Percentiles rank a stretch among this genome's conserved stretches.
These are phyloP conservation scores for Ophonus ardosiacus DNA, from an alignment of 2,888 invertebrate genomes.

Conservation along the genomic window DNA sequence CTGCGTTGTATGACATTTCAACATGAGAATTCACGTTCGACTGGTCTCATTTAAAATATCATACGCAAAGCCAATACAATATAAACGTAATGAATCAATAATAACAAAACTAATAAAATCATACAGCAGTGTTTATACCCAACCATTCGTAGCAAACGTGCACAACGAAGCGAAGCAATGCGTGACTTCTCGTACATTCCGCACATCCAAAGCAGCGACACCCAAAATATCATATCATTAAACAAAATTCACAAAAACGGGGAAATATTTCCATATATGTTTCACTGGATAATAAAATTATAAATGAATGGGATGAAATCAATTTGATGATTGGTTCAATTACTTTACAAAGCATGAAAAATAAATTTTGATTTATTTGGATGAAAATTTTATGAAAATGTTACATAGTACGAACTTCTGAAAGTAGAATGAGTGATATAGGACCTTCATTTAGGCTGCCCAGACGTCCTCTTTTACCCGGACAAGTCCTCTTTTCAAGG, in stretches of 20 bases:
- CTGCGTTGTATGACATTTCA: not conserved
- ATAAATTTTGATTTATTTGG: too few relatives aligned
- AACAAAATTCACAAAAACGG: not conserved
- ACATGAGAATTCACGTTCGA: slow-evolving; percentile 12
- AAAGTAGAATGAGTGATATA: too few relatives aligned
- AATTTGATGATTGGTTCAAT: too few relatives aligned
- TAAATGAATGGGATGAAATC: too few relatives aligned
- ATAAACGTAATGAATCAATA: slow-evolving; percentile 55
- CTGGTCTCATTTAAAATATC: slow-evolving; percentile 38
- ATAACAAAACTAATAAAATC: slow-evolving; percentile 56
- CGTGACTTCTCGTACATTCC: slow-evolving; percentile 32
- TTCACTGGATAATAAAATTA: not conserved
- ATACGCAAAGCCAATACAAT: slow-evolving; percentile 39
- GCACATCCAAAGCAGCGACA: slow-evolving; percentile 6
- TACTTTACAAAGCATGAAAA: too few relatives aligned
- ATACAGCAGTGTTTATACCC: slow-evolving; percentile 51
- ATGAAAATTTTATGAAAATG: too few relatives aligned
- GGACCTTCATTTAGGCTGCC: too few relatives aligned
- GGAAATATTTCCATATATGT: not conserved
- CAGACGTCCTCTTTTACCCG: too few relatives aligned
- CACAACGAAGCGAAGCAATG: slow-evolving; percentile 37
- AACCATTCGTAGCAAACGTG: slow-evolving; percentile 36
- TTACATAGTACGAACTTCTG: too few relatives aligned
- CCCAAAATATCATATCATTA: not conserved
- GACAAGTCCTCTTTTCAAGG: too few relatives aligned